Conservation (phyloP, 2,797 vertebrate species). For the Chanos chanos region DNA sequence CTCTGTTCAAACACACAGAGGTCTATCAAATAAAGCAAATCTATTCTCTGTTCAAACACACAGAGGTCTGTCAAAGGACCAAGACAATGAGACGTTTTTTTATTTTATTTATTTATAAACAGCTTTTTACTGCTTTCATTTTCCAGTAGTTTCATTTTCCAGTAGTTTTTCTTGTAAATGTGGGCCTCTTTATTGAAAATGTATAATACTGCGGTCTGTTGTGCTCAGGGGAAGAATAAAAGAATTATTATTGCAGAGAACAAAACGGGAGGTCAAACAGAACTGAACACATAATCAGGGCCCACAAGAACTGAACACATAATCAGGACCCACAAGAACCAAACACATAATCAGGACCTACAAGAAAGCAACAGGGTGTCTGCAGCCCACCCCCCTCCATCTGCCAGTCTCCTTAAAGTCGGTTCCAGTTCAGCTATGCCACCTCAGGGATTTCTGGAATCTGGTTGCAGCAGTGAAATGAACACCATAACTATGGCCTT, state of each 20-base stretch:
- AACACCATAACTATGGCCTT: conserved; percentile 8
- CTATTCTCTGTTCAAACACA: too few relatives aligned
- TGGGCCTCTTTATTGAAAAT: too few relatives aligned
- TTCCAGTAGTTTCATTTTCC: too few relatives aligned
- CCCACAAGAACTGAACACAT: conserved; percentile 33
- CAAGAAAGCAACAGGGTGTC: conserved; percentile 38
- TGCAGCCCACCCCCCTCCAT: conserved; percentile 34
- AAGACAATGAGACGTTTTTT: too few relatives aligned
- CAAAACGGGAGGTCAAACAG: conserved; percentile 42
- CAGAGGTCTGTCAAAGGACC: too few relatives aligned
- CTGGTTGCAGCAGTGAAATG: conserved; percentile 17
- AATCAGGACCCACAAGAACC: conserved; percentile 38
- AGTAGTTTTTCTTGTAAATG: too few relatives aligned
- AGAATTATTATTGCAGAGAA: conserved; percentile 4
- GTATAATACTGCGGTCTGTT: too few relatives aligned
- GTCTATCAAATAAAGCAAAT: too few relatives aligned
- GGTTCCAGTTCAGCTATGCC: conserved; percentile 37
- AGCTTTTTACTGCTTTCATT: too few relatives aligned
- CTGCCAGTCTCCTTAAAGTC: conserved; percentile 34
- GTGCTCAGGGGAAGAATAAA: conserved; percentile 9
- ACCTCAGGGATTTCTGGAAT: conserved; percentile 37
- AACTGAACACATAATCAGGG: conserved; percentile 35
- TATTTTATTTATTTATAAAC: too few relatives aligned
- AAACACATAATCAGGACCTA: conserved; percentile 36
- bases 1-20: too few relatives aligned